Conservation (phyloP, 2,797 vertebrate genomes). For the Gambusia yucatana region DNA sequence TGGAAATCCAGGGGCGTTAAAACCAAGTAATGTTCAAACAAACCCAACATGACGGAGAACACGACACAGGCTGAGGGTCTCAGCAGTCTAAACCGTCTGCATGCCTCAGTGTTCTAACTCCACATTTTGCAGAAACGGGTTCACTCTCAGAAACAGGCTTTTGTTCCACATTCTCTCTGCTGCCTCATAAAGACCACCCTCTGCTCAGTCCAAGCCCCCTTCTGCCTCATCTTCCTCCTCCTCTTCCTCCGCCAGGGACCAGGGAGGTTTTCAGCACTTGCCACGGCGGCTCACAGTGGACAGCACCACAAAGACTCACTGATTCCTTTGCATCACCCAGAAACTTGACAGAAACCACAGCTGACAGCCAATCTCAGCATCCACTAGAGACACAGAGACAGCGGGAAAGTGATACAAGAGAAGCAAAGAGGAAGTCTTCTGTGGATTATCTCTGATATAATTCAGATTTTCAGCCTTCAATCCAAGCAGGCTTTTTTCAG, state of each 20-base stretch:
- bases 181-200: conserved; percentile 70
- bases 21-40: conserved; percentile 69
- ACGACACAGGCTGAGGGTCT: conserved; percentile 71
- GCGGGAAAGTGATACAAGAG: conserved; percentile 47
- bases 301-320: conserved; percentile 90
- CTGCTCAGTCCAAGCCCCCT: conserved; percentile 49
- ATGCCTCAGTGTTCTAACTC: conserved; percentile 60
- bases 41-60: conserved; percentile 79
- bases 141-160: conserved; percentile 57
- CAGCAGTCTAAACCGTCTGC: conserved; percentile 69
- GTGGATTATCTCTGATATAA: conserved; percentile 65
- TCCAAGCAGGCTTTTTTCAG: conserved; percentile 54
- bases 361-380: conserved; percentile 88
- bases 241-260: conserved; percentile 57
- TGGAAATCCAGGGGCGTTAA: conserved; percentile 79
- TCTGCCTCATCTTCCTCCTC: conserved; percentile 13
- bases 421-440: conserved; percentile 44
- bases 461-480: conserved; percentile 75
- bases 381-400: conserved; percentile 39
- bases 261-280: conserved; percentile 85
- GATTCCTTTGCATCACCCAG: conserved; percentile 86
- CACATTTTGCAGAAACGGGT: conserved; percentile 56
- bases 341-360: conserved; percentile 93
- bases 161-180: conserved; percentile 62
- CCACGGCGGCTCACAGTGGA: conserved; percentile 86